These are phyloP conservation scores for Pangasius sanitwongsei DNA, from an alignment of 2,797 vertebrate species.

Conservation along the genomic window DNA sequence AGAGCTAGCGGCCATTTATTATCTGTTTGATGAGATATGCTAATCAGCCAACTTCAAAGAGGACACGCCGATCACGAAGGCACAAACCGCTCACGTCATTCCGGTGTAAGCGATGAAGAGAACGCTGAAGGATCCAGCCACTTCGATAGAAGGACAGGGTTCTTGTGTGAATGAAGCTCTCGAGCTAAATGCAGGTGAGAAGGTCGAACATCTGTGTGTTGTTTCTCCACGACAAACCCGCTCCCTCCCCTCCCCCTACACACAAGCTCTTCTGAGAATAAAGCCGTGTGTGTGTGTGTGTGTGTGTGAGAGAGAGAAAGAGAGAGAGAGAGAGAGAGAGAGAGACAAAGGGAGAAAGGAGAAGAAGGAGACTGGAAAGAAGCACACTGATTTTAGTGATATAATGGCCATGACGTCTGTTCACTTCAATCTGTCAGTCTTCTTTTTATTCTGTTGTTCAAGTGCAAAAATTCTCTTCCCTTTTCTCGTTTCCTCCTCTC, in stretches of 20 bases:
- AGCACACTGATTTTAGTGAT: neutral
- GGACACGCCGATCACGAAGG: neutral
- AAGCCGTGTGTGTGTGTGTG: neutral
- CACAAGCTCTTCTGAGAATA: neutral
- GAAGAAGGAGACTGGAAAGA: neutral
- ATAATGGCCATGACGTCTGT: neutral
- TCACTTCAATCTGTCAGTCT: neutral
- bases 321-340: neutral
- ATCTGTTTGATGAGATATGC: constrained; percentile 20
- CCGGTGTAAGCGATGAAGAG: neutral
- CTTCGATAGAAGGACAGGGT: neutral
- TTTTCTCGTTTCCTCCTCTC: neutral
- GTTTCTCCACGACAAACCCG: neutral
- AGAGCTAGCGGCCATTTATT: neutral
- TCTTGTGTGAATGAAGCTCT: neutral
- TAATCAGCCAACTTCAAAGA: constrained; percentile 32
- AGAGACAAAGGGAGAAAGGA: neutral
- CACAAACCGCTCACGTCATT: neutral
- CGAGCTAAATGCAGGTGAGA: neutral
- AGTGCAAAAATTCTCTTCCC: neutral
- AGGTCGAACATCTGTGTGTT: constrained; percentile 7
- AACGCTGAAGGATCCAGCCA: too few relatives aligned
- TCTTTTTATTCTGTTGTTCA: neutral
- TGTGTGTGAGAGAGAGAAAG: neutral
- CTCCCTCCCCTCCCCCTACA: neutral